A percentile compares a stretch with the other conserved stretches of the same genome.
Conservation (phyloP, 2,113 vertebrate species). For the Oreotrochilus melanogaster region DNA sequence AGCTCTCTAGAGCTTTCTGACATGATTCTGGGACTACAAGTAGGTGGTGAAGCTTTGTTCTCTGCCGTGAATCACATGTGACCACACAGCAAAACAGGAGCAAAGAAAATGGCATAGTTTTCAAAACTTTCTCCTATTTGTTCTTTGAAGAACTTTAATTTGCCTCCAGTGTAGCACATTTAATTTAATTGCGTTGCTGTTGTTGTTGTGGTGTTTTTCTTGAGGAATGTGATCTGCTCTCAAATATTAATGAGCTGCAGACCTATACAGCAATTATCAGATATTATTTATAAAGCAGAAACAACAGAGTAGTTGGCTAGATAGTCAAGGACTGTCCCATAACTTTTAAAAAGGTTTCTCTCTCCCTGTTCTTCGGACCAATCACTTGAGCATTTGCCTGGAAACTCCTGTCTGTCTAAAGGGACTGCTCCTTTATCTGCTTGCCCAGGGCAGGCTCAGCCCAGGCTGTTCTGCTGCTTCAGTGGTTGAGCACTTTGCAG, state of each 20-base stretch:
- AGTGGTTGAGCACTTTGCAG: fast-evolving
- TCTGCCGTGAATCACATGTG: fast-evolving
- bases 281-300: neutral
- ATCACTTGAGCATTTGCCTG: neutral
- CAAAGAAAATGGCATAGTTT: neutral
- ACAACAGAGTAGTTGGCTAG: neutral
- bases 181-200: neutral
- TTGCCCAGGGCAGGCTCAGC: neutral
- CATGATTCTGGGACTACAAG: neutral
- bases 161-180: neutral
- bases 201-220: neutral
- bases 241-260: neutral
- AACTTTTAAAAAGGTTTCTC: neutral
- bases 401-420: fast-evolving
- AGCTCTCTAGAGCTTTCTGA: neutral
- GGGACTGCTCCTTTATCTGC: neutral
- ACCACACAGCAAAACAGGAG: neutral
- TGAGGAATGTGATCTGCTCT: neutral
- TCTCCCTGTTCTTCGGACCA: neutral
- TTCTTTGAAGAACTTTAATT: neutral
- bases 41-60: neutral
- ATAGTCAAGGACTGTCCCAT: neutral
- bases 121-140: neutral
- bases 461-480: neutral
- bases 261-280: neutral